Conservation (phyloP, 2,113 vertebrate genomes). For the Lates calcarifer region DNA sequence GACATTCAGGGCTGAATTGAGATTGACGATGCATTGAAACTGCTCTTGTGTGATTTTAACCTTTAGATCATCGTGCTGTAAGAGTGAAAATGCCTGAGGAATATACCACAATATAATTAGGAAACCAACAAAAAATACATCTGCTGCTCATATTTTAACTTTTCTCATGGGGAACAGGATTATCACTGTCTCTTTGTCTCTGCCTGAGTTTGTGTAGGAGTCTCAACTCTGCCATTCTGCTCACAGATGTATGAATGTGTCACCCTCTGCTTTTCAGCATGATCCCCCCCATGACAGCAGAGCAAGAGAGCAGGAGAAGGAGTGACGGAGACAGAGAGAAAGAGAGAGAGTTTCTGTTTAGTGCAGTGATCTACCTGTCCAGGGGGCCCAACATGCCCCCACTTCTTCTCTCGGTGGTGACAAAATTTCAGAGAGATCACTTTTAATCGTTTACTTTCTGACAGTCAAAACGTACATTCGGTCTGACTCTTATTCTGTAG, state of each 20-base stretch:
- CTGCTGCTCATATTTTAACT: not conserved
- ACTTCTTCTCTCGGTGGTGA: constrained; percentile 13
- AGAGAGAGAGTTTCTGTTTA: constrained; percentile 26
- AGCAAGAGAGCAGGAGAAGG: constrained; percentile 1
- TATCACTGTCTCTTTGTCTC: not conserved
- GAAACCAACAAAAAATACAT: not conserved
- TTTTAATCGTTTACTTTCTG: constrained; percentile 39
- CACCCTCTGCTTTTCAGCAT: constrained; percentile 13
- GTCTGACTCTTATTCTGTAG: constrained; percentile 8
- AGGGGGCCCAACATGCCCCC: constrained; percentile 13
- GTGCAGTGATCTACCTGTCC: constrained; percentile 51
- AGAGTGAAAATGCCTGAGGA: not conserved
- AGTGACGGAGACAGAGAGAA: constrained; percentile 24
- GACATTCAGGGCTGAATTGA: not conserved
- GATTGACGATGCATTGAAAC: not conserved
- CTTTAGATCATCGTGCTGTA: not conserved
- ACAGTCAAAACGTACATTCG: constrained; percentile 27
- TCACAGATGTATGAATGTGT: constrained; percentile 30
- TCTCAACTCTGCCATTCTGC: constrained; percentile 24
- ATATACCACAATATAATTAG: not conserved
- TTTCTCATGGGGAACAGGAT: not conserved
- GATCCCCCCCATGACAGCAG: constrained; percentile 17
- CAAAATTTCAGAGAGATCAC: constrained; percentile 23
- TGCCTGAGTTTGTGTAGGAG: not conserved
- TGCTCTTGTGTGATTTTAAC: not conserved